Evolutionary conservation across 2,888 invertebrate genomes (phyloP), one percentile per base, ranked within the genome.

Genomic region (Drosophila formosana): DNA sequence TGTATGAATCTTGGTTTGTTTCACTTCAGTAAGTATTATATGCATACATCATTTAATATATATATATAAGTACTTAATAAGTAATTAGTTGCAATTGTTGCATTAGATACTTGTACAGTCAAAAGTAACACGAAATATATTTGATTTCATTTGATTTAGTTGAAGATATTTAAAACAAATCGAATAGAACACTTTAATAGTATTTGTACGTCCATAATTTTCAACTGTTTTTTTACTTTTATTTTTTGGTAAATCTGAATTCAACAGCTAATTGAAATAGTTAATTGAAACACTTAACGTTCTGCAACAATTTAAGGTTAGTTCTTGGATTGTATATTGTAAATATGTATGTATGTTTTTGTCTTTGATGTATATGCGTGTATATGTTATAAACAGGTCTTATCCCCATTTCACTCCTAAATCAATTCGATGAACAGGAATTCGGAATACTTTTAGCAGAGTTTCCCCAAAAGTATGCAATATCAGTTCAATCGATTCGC

Each of bases 41-140:
- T 72, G 69, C 64, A 72, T 79, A 66, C 81, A 72, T 63, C 60
- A 51, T 75, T 57, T 66, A 68, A 64, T 68, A 64, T 49, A 32
- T 58, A 32, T 58, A 37, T 51, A 47, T 60, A 63, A 41, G 66
- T 80, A 80, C 66, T 63, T 75, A 64, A 50, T 57, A 43, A 34
- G 26, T 68, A 47, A 55, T 30, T 58, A 75, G 68, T 68, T 58
- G 50, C 52, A 57, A 49, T 66, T 60, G 60, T 66, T 61, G 51
- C 53, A 56, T 30, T 66, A 60, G 60, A 72, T 66, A 73, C 53
- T 78, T 49, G 23, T 41, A 73, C 63, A 75, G 62, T 75, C 65
- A 45, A 88, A 83, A 70, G 67, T 86, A 89, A 88, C 83, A 68
- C 53, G 80, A 86, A 82, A 65, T 73, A 71, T 53, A 69, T 62